A percentile compares a stretch with the other conserved stretches of the same genome.
phyloP scores from a whole-genome alignment of 2,888 invertebrate genomes.

The Phytoseiulus persimilis region DNA sequence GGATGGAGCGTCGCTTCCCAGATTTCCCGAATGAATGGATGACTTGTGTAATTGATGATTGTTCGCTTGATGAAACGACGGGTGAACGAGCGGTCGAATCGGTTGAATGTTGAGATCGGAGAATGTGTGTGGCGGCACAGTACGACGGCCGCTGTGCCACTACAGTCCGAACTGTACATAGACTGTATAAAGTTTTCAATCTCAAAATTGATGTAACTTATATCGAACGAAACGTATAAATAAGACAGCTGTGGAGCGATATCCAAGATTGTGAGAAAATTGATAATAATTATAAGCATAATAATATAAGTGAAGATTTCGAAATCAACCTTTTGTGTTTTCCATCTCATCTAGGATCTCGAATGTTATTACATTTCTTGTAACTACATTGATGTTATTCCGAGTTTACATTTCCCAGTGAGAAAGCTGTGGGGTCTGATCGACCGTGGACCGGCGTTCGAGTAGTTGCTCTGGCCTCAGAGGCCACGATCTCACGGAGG shows the following conservation, averaged over 20 bases:
- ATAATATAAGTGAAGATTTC: slow-evolving; percentile 20
- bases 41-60: too few relatives aligned
- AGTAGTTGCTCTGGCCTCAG: too few relatives aligned
- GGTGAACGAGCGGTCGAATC: not conserved
- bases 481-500: too few relatives aligned
- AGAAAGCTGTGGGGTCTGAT: too few relatives aligned
- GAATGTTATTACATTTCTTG: too few relatives aligned
- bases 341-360: not conserved
- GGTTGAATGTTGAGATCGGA: not conserved
- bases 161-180: not conserved
- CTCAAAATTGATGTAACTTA: not conserved
- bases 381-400: too few relatives aligned
- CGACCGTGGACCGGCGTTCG: too few relatives aligned
- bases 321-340: not conserved
- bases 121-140: too few relatives aligned
- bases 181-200: not conserved
- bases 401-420: too few relatives aligned
- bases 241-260: not conserved
- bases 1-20: too few relatives aligned
- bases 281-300: not conserved
- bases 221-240: not conserved
- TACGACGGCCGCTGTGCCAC: not conserved
- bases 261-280: not conserved
- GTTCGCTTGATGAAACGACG: too few relatives aligned
- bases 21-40: too few relatives aligned